Base-by-base conservation (phyloP, 2,888 invertebrate species). In the Callimorpha dominula region DNA sequence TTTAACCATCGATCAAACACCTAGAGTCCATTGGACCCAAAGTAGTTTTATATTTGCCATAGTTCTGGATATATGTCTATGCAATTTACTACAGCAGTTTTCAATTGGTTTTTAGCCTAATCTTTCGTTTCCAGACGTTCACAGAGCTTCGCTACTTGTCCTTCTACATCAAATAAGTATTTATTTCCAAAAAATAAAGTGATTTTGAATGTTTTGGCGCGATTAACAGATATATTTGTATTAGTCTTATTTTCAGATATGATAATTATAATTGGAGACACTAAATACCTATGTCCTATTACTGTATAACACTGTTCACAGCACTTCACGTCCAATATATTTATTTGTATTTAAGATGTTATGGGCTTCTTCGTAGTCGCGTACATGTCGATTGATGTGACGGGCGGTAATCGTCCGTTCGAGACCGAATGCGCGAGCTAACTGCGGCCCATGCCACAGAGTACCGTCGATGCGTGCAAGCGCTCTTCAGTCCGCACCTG, bases 401-500 rank as follows among this genome's bases (percentile, higher is more conserved):
- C 73, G 68, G 66, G 81, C 77, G 77, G 71, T 75, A 54, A 65
- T 79, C 87, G 84, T 85, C 85, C 85, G 78, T 79, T n/a, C 78
- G 65, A 54, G 57, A 72, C 78, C 75, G 75, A 68, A 78, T 79
- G 62, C 85, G 82, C 83, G 84, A 78, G 79, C 73, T 81, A 83
- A 88, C 88, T 88, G 83, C 69, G 74, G 79, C 69, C 68, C 71
- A 49, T 57, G 70, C 69, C 42, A 68, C 75, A 74, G 73, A 49
- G 69, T 79, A 70, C 60, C 60, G 57, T 69, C 77, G 71, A 80
- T 70, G 68, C 57, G 73, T 68, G 20, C 64, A 52, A 65, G 49
- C 65, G 62, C 64, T 71, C 65, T 73, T 72, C 70, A 72, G 71
- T 81, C 85, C 83, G 81, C 88, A 88, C 88, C 88, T 88, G 88